Evolutionary conservation across 2,888 invertebrate species (phyloP).

Genomic region (Hoplodrina ambigua): DNA sequence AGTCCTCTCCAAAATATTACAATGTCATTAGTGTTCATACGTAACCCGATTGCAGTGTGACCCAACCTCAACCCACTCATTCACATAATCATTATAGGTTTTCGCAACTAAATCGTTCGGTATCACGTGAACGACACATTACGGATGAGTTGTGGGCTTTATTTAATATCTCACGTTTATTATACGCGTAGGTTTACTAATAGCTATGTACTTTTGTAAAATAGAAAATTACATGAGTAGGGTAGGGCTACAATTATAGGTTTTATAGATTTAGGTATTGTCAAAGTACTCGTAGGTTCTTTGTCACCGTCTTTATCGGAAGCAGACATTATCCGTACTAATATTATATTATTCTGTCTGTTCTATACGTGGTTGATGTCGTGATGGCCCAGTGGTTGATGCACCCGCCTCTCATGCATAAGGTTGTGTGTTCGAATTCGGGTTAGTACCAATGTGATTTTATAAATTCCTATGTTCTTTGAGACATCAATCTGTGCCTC

Average conservation of each 20-base stretch:
- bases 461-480: too few species aligned
- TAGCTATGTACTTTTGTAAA: background rate
- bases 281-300: too few species aligned
- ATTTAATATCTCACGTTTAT: constrained; percentile 47
- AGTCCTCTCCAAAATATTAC: background rate
- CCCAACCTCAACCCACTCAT: constrained; percentile 45
- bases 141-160: constrained; percentile 57
- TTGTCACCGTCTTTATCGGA: too few species aligned
- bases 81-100: constrained; percentile 66
- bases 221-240: background rate
- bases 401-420: too few species aligned
- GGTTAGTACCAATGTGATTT: too few species aligned
- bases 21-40: background rate
- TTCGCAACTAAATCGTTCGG: constrained; percentile 62
- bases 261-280: too few species aligned
- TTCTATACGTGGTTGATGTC: too few species aligned
- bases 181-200: constrained; percentile 10
- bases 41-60: constrained; percentile 11
- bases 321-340: too few species aligned
- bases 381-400: too few species aligned
- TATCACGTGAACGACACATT: constrained; percentile 67
- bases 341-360: too few species aligned
- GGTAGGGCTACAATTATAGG: background rate
- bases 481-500: too few species aligned
- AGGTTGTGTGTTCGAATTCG: too few species aligned